phyloP scores from a whole-genome alignment of 1,140 invertebrate species.

The Octopus sinensis region DNA sequence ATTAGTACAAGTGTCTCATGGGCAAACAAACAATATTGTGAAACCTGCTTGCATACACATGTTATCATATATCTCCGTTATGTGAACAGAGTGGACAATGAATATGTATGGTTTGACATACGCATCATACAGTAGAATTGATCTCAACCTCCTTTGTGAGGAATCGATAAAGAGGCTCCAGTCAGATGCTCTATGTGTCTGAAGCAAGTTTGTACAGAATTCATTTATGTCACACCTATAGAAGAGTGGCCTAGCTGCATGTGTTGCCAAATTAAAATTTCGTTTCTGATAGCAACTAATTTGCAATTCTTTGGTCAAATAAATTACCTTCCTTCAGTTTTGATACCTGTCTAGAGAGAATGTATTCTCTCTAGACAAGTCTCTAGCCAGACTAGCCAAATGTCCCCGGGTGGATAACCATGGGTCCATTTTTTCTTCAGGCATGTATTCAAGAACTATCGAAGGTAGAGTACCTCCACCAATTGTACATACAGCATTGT shows the following conservation, averaged over 20 bases:
- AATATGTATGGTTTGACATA: not conserved
- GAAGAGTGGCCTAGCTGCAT: not conserved
- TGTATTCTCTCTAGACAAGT: too few species aligned
- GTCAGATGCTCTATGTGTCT: not conserved
- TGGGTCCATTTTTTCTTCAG: too few species aligned
- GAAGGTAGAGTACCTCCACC: too few species aligned
- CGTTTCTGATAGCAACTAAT: too few species aligned
- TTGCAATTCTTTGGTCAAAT: too few species aligned
- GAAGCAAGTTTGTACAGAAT: not conserved
- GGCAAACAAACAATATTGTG: not conserved
- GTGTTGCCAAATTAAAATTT: too few species aligned
- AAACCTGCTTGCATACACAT: not conserved
- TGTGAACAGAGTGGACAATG: not conserved
- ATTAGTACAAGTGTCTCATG: not conserved
- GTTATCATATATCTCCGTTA: not conserved
- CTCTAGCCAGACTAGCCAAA: too few species aligned
- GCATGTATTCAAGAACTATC: too few species aligned
- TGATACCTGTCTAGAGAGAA: too few species aligned
- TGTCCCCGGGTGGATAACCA: too few species aligned
- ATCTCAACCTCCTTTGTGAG: not conserved
- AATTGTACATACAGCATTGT: too few species aligned
- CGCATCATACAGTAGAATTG: not conserved
- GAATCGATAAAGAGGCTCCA: constrained; percentile 3
- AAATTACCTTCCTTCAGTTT: too few species aligned
- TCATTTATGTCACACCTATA: not conserved